Evolutionary conservation across 64 coral and sea anemone genomes (phyloP).

Genomic region (Dendronephthya gigantea): DNA sequence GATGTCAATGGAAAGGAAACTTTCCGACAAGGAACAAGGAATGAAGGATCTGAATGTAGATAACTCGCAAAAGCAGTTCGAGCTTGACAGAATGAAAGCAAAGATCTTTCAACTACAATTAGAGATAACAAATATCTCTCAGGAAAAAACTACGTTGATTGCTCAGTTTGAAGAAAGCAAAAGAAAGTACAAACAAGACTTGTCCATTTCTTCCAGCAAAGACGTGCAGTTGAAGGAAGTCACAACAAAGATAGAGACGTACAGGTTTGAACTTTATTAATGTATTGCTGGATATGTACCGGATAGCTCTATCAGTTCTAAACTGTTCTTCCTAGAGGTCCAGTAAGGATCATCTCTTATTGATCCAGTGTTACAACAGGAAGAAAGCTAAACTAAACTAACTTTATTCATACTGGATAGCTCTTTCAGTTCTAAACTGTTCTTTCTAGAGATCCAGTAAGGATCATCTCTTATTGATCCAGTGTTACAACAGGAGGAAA

Average conservation of each 20-base stretch:
- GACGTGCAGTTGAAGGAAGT: not conserved
- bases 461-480: too few relatives aligned
- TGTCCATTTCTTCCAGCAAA: not conserved
- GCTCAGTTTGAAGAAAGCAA: not conserved
- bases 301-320: not conserved
- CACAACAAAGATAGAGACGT: not conserved
- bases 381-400: too few relatives aligned
- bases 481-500: too few relatives aligned
- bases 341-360: too few relatives aligned
- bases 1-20: not conserved
- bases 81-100: not conserved
- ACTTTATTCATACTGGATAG: too few relatives aligned
- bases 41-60: not conserved
- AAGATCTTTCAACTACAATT: not conserved
- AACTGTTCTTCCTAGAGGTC: too few relatives aligned
- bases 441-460: too few relatives aligned
- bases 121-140: not conserved
- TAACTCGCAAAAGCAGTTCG: not conserved
- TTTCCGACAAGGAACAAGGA: not conserved
- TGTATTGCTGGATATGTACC: not conserved
- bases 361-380: too few relatives aligned
- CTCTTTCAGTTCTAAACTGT: too few relatives aligned
- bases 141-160: not conserved
- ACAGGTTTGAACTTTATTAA: not conserved
- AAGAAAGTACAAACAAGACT: not conserved